These are phyloP conservation scores for Helleia helle DNA, from an alignment of 2,888 invertebrate genomes.

Conservation along the genomic window DNA sequence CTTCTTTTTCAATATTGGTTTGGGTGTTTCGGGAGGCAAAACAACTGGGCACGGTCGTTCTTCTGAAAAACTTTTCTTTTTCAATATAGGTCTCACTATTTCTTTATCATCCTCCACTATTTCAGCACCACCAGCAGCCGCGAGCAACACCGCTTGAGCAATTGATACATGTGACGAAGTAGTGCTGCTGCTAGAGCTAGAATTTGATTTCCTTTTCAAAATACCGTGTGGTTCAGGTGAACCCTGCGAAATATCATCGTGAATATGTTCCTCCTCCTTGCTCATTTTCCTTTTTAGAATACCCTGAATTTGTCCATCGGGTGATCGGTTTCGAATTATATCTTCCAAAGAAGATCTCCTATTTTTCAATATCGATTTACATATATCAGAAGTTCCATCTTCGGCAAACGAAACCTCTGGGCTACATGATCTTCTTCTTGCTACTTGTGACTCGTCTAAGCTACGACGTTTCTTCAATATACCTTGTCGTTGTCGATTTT, in stretches of 20 bases:
- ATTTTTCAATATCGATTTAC: constrained; percentile 79
- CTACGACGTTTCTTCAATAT: constrained; percentile 89
- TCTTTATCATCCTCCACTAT: constrained; percentile 73
- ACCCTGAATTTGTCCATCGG: constrained; percentile 77
- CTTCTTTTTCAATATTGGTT: constrained; percentile 91
- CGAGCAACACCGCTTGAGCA: constrained; percentile 78
- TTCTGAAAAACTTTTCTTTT: constrained; percentile 85
- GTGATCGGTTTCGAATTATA: constrained; percentile 76
- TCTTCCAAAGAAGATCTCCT: constrained; percentile 82
- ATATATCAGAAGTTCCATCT: constrained; percentile 71
- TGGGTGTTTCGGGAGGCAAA: constrained; percentile 66
- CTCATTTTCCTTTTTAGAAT: constrained; percentile 82
- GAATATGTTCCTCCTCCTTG: constrained; percentile 76
- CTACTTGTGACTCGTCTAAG: constrained; percentile 84
- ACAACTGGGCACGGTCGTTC: constrained; percentile 74
- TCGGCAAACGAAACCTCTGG: constrained; percentile 78
- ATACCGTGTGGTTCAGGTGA: constrained; percentile 85
- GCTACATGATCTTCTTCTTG: constrained; percentile 79
- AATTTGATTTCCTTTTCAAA: constrained; percentile 84
- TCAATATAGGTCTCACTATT: constrained; percentile 83
- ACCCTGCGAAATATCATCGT: constrained; percentile 75
- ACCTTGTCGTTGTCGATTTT: constrained; percentile 78
- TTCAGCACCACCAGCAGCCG: constrained; percentile 76
- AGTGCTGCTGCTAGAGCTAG: constrained; percentile 77
- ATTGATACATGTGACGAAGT: constrained; percentile 79